These are phyloP conservation scores for Diceros bicornis DNA, from an alignment of 2,797 vertebrate genomes.

Conservation along the genomic window DNA sequence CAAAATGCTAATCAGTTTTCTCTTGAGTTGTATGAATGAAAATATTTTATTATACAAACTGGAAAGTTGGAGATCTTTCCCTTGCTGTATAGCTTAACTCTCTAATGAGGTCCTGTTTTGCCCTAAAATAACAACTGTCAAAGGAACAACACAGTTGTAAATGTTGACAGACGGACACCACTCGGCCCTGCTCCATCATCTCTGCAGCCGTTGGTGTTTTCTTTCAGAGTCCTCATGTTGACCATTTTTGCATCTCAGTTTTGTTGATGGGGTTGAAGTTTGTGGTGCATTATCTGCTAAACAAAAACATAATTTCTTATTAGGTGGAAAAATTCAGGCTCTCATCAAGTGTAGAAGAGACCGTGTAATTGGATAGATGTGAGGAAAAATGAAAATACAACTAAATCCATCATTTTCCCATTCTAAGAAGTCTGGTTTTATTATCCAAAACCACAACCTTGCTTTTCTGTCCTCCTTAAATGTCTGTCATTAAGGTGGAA, in stretches of 20 bases:
- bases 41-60: neutral
- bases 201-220: neutral
- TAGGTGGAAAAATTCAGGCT: neutral
- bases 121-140: neutral
- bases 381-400: constrained; percentile 19
- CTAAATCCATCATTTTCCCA: neutral
- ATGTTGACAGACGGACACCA: neutral
- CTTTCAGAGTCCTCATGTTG: neutral
- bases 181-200: neutral
- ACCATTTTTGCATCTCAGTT: neutral
- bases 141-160: neutral
- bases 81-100: neutral
- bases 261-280: neutral
- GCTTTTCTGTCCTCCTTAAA: neutral
- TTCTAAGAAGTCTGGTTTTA: constrained; percentile 3
- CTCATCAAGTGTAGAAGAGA: neutral
- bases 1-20: constrained; percentile 68
- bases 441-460: neutral
- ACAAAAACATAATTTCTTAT: neutral
- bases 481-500: constrained; percentile 35
- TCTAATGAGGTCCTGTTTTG: neutral
- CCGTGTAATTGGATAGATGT: neutral
- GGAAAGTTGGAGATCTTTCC: neutral
- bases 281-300: neutral
- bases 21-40: constrained; percentile 60